Percentiles rank a stretch among this genome's conserved stretches.
Conservation (phyloP, 1,140 invertebrate species). For the Choristoneura fumiferana region DNA sequence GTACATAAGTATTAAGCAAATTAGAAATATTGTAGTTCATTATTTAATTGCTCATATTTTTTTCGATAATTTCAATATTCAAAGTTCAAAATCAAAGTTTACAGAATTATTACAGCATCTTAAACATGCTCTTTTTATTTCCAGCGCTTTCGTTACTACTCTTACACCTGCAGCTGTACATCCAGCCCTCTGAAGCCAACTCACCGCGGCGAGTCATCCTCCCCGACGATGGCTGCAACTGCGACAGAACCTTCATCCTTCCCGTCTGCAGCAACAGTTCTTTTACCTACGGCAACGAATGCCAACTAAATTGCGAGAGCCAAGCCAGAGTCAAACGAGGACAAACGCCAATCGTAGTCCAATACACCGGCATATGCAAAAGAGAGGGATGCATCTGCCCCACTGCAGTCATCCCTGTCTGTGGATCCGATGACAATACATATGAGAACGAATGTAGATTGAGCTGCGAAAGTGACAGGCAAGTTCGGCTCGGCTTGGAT, state of each 20-base stretch:
- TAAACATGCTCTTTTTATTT: too few species aligned
- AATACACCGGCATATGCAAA: conserved; percentile 24
- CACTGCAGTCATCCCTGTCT: conserved; percentile 77
- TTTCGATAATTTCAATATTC: too few species aligned
- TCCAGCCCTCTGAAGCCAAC: not conserved
- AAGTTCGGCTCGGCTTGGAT: conserved; percentile 14
- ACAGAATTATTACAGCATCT: too few species aligned
- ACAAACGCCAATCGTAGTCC: conserved; percentile 16
- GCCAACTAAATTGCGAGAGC: conserved; percentile 47
- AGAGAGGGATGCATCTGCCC: conserved; percentile 29
- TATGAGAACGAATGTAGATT: conserved; percentile 80
- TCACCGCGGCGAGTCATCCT: not conserved
- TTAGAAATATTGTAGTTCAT: too few species aligned
- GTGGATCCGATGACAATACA: conserved; percentile 88
- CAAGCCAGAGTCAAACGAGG: conserved; percentile 15
- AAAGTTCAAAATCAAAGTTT: too few species aligned
- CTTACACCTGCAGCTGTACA: too few species aligned
- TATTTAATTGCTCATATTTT: too few species aligned
- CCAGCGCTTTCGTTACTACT: too few species aligned
- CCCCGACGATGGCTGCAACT: not conserved
- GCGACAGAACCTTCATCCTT: conserved; percentile 20
- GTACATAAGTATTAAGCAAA: too few species aligned
- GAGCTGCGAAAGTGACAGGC: conserved; percentile 26
- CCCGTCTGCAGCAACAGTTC: conserved; percentile 55
- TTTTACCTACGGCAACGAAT: conserved; percentile 50